Evolutionary conservation across 2,113 vertebrate genomes (phyloP), one percentile per base, ranked within the genome.

Genomic region (Zingel zingel): DNA sequence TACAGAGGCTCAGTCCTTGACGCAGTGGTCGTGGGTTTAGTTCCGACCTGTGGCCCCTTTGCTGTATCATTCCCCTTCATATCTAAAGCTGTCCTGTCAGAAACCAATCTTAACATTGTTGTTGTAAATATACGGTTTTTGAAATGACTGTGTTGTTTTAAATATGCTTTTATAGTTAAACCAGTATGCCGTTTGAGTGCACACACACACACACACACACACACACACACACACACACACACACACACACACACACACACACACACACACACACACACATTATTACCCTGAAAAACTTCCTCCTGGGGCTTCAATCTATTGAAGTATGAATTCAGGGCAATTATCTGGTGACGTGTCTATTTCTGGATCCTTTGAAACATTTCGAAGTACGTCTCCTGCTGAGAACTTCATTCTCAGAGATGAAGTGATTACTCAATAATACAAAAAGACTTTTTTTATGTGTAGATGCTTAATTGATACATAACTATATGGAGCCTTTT

Each of bases 321-420:
- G 47, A 58, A 51, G 53, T 6, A 2, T 5, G 73, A 71, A 56
- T 59, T 59, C 21, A 71, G 58, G 67, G 61, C 69, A 1, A 36
- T 78, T 1, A 73, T 67, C 30, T 45, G 16, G 27, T 66, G 70
- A 57, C 6, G 9, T 27, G 50, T 69, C 36, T 79, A 69, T 79
- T 69, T 78, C 47, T 54, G 62, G 21, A 25, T 58, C 14, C 8
- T 23, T 18, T 18, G 59, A 61, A 53, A 21, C n/a, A 19, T 59
- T 73, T 30, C 25, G 19, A 83, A 66, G 61, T 4, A 1, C 0
- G 9, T 9, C 67, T 59, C 67, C 81, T 59, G 68, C 59, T 83
- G 74, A 23, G 68, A 77, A 33, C 14, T 13, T 69, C 33, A 30
- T 53, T 54, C 27, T 39, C n/a, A 70, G 2, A n/a, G 47, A 57